Base-by-base conservation (phyloP, 2,113 vertebrate species). In the Panthera uncia region DNA sequence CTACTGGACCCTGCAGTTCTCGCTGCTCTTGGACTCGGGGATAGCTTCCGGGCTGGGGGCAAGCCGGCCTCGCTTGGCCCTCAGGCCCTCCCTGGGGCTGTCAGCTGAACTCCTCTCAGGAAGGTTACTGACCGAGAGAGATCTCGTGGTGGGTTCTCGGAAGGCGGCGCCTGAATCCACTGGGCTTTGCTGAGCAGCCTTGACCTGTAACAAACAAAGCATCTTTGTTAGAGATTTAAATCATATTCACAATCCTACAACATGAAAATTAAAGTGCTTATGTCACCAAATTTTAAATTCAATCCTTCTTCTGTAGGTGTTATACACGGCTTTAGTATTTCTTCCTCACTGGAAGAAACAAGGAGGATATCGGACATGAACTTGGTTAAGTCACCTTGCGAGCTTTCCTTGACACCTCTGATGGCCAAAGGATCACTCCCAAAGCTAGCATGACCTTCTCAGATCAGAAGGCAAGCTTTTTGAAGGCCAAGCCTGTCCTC, bases 1-100 rank as follows among this genome's bases (percentile, higher is more conserved):
- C 98, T 96, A 99, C 97, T 99, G 99, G 91, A 99, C 98, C 1
- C 98, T 99, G 71, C 99, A 99, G 88, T 99, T 99, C 84, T 99
- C 99, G 15, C 96, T 98, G 89, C 98, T 97, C 38, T 95, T 97
- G 84, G 98, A 95, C 41, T 99, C 98, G 2, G 98, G 73, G 0
- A 93, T 96, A 21, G 92, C 95, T 55, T 89, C 92, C 6, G 95
- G 95, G 91, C 82, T 98, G 36, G 92, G 63, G 5, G 95, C 95
- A 0, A 7, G 82, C 45, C 57, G 81, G 50, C 38, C 50, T 97
- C 65, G 97, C 48, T 92, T 97, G 63, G 91, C 74, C 12, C 78
- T 89, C 2, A 0, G 3, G 41, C 81, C 94, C 36, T 97, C 96
- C 13, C 36, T 82, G 11, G 71, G 85, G 41, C 89, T 98, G 92